phyloP scores from a whole-genome alignment of 2,888 invertebrate genomes.

The Euclidia mi region DNA sequence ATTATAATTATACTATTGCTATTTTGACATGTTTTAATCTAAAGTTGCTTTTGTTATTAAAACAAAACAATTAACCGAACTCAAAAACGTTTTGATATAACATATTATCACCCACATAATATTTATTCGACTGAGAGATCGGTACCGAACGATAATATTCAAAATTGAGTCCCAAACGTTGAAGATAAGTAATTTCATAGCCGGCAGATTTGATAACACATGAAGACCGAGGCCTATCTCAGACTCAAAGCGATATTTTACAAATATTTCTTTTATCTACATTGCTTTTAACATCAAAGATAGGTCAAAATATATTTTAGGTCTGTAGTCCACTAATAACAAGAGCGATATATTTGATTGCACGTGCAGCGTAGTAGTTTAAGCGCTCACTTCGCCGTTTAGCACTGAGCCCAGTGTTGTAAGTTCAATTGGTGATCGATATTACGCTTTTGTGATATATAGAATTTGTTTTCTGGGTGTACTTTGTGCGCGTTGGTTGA shows the following conservation, averaged over 20 bases:
- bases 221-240: slow-evolving; percentile 3
- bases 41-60: not conserved
- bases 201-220: slow-evolving; percentile 15
- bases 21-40: not conserved
- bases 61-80: not conserved
- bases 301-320: slow-evolving; percentile 56
- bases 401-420: too few relatives aligned
- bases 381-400: too few relatives aligned
- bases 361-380: too few relatives aligned
- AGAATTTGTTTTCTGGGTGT: too few relatives aligned
- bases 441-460: too few relatives aligned
- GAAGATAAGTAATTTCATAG: slow-evolving; percentile 10
- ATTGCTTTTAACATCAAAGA: slow-evolving; percentile 58
- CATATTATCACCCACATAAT: not conserved
- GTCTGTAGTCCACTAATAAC: not conserved
- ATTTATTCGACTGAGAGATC: not conserved
- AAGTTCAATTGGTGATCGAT: too few relatives aligned
- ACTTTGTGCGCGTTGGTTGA: too few relatives aligned
- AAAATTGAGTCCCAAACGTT: slow-evolving; percentile 3
- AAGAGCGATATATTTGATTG: too few relatives aligned
- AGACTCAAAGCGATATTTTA: slow-evolving; percentile 18
- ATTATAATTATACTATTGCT: too few relatives aligned
- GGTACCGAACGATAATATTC: slow-evolving; percentile 2
- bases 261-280: slow-evolving; percentile 42
- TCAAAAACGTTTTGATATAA: not conserved